phyloP scores from a whole-genome alignment of 1,140 invertebrate species.

The Zaprionus gabonicus region DNA sequence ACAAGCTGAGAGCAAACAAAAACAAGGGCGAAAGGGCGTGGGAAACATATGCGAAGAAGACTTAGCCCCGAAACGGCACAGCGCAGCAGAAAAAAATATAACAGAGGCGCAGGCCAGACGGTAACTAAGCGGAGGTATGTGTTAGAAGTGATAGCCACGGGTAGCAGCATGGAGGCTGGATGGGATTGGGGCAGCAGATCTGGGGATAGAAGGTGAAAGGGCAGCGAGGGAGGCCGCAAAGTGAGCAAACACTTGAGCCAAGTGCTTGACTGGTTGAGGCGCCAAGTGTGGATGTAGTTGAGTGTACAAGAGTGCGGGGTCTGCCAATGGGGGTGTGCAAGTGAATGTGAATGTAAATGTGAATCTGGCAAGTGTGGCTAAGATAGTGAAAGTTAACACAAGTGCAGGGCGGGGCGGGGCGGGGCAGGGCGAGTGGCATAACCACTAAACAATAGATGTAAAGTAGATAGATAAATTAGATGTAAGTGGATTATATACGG shows the following conservation, averaged over 20 bases:
- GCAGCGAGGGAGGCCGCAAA: slow-evolving; percentile 59
- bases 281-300: slow-evolving; percentile 40
- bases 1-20: slow-evolving; percentile 46
- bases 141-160: slow-evolving; percentile 13
- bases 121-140: slow-evolving; percentile 50
- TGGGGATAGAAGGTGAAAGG: slow-evolving; percentile 15
- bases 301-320: slow-evolving; percentile 32
- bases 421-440: slow-evolving; percentile 32
- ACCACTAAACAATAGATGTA: slow-evolving; percentile 45
- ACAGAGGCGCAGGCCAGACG: slow-evolving; percentile 38
- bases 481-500: slow-evolving; percentile 35
- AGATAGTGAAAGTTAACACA: slow-evolving; percentile 60
- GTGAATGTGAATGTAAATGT: slow-evolving; percentile 39
- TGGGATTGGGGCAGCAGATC: slow-evolving; percentile 8
- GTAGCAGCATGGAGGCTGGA: background rate
- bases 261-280: slow-evolving; percentile 73
- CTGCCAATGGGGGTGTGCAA: slow-evolving; percentile 45
- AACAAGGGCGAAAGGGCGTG: slow-evolving; percentile 58
- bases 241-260: slow-evolving; percentile 78
- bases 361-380: slow-evolving; percentile 28
- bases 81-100: slow-evolving; percentile 40
- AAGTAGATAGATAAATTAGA: slow-evolving; percentile 39
- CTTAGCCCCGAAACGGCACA: slow-evolving; percentile 24
- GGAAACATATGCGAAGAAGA: slow-evolving; percentile 66
- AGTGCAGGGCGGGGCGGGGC: slow-evolving; percentile 39